These are phyloP conservation scores for Acanthosepion lycidas DNA, from an alignment of 2,888 invertebrate species.

Conservation along the genomic window DNA sequence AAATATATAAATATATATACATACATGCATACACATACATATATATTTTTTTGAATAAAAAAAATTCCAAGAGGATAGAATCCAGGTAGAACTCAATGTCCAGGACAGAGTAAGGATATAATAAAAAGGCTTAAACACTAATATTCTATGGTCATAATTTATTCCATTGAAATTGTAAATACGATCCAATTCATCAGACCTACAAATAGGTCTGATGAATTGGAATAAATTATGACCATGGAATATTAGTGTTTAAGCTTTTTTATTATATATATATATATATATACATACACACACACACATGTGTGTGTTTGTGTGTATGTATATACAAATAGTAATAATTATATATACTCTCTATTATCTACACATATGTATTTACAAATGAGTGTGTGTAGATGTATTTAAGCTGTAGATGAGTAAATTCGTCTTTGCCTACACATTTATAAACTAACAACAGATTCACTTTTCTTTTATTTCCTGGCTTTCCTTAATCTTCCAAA, in stretches of 20 bases:
- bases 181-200: no score
- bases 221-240: no score
- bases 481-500: neutral
- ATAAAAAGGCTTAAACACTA: no score
- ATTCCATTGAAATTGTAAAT: no score
- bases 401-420: neutral
- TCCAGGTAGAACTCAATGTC: no score
- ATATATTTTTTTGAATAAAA: no score
- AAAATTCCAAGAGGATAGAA: no score
- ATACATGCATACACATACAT: neutral
- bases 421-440: neutral
- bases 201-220: no score
- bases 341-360: neutral
- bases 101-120: no score
- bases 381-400: no score
- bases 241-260: no score
- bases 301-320: neutral
- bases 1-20: neutral
- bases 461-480: neutral
- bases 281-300: neutral
- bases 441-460: neutral
- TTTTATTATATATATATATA: constrained; percentile 33
- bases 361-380: neutral
- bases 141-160: no score
- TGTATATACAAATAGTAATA: neutral